These are phyloP conservation scores for Drosophila virilis DNA, from an alignment of 1,140 invertebrate species.

Conservation along the genomic window DNA sequence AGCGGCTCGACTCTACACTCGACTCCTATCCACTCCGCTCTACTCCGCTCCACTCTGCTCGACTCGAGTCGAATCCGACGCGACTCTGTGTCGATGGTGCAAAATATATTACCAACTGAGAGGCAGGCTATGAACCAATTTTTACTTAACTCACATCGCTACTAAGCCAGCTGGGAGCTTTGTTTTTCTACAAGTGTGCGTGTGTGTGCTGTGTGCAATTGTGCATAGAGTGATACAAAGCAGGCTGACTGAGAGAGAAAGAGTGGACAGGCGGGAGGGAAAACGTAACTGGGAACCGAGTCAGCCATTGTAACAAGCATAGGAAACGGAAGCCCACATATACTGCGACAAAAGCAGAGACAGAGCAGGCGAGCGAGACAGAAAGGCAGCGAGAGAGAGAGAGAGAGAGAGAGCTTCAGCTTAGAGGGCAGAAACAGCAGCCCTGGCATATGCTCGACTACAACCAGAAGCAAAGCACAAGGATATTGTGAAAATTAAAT, in stretches of 20 bases:
- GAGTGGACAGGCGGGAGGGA: slow-evolving; percentile 5
- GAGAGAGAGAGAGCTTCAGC: slow-evolving; percentile 22
- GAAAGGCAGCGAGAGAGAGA: slow-evolving; percentile 13
- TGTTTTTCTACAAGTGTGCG: slow-evolving; percentile 44
- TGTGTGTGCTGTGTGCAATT: slow-evolving; percentile 66
- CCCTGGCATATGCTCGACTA: slow-evolving; percentile 55
- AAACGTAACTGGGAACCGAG: slow-evolving; percentile 40
- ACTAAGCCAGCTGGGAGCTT: slow-evolving; percentile 45
- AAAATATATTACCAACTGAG: slow-evolving; percentile 49
- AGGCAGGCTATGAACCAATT: slow-evolving; percentile 65
- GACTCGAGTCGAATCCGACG: slow-evolving; percentile 17
- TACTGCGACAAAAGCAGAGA: slow-evolving; percentile 1
- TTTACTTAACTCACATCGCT: slow-evolving; percentile 69
- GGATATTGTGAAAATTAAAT: slow-evolving; percentile 81
- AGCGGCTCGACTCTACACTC: slow-evolving; percentile 13
- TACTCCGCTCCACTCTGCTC: not conserved
- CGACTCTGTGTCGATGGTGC: slow-evolving; percentile 43
- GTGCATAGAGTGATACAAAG: slow-evolving; percentile 74
- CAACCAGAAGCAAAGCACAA: slow-evolving; percentile 62
- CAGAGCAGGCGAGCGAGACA: not conserved
- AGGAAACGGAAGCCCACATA: slow-evolving; percentile 64
- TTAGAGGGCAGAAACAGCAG: slow-evolving; percentile 22
- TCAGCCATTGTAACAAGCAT: slow-evolving; percentile 62
- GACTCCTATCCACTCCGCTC: slow-evolving; percentile 11
- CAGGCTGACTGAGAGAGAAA: slow-evolving; percentile 29